Base-by-base conservation (phyloP, 2,888 invertebrate species). In the Loripinus fragilis region DNA sequence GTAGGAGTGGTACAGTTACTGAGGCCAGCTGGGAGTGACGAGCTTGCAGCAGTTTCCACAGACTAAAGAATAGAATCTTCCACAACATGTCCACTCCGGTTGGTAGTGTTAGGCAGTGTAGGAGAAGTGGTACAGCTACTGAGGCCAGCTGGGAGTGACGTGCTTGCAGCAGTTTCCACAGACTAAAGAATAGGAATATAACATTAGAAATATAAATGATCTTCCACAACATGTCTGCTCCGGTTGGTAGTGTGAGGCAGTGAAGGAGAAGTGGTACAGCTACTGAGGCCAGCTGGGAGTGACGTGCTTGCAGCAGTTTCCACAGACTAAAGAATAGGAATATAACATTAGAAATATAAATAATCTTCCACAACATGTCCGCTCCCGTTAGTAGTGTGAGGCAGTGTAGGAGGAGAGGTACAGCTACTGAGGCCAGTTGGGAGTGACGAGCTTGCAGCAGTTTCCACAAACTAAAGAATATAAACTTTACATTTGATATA, bases 41-140 rank as follows among this genome's bases (percentile, higher is more conserved):
- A 0, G 98, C 97, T 93, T 97, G 97, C 93, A 98, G 96, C 72
- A 98, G 95, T 90, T 96, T 96, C 99, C 99, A 99, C 67, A 99
- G 94, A 91, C 98, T 98, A 90, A 5, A 80, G 80, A n/a, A 42
- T 15, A 42, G n/a, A n/a, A 98, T 95, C 85, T 96, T 96, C 97
- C 99, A 99, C 93, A 99, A 97, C 65, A 98, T 97, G 93, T 99
- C 98, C 0, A 97, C 97, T 1, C 99, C 99, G 76, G 97, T 96
- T 0, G 98, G 97, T 81, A 99, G 95, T 0, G 98, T 98, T 80
- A 99, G 96, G 92, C 98, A 98, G 94, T 99, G 99, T 77, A 99
- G 95, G 83, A 99, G 94, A 72, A 99, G 95, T 0, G 99, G 98
- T 38, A 98, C 98, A 41, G 96, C 96, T 84, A 97, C 96, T 92